Evolutionary conservation across 2,797 vertebrate species (phyloP), one percentile per base, ranked within the genome.

Genomic region (Phylloscopus collybita): DNA sequence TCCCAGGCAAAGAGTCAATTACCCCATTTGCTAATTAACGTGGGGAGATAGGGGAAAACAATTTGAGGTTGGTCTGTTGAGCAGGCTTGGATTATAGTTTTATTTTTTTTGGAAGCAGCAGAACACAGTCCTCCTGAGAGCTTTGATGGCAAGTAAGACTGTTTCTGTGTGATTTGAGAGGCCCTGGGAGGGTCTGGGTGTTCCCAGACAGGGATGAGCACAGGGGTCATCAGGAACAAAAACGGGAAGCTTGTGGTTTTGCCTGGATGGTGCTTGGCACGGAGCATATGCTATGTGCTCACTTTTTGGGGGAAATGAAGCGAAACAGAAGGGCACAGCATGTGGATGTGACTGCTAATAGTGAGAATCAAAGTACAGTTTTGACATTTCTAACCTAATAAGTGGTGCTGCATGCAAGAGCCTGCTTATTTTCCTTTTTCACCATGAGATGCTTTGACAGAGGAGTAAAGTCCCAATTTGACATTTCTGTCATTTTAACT

Each of bases 401-500:
- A 96, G 88, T 84, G 93, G 94, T 86, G 89, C 92, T 80, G 92
- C 10, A 0, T 49, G 86, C 4, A 57, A 80, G 92, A 92, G 93
- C 91, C 87, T 95, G 94, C 95, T 95, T 96, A 95, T 95, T 96
- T 95, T 95, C 86, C 64, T 94, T 97, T 96, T 94, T 91, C 36
- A 93, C 89, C 89, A 75, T 67, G 95, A 93, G 93, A 90, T 91
- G 93, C 86, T 96, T 96, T 94, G 89, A 95, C 94, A 93, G 94
- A 88, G 76, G 83, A 96, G 92, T 93, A 93, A 90, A 97, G 96
- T 95, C 96, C 96, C 93, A 92, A 92, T 97, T 96, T 97, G 96
- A 97, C 95, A n/a, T 96, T 92, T 86, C 95, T 97, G 96, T 97
- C 95, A 96, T 94, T 96, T 97, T 95, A 96, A 97, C 95, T 96